phyloP scores from a whole-genome alignment of 1,140 invertebrate genomes.

The Pseudomyrmex flavicornis region DNA sequence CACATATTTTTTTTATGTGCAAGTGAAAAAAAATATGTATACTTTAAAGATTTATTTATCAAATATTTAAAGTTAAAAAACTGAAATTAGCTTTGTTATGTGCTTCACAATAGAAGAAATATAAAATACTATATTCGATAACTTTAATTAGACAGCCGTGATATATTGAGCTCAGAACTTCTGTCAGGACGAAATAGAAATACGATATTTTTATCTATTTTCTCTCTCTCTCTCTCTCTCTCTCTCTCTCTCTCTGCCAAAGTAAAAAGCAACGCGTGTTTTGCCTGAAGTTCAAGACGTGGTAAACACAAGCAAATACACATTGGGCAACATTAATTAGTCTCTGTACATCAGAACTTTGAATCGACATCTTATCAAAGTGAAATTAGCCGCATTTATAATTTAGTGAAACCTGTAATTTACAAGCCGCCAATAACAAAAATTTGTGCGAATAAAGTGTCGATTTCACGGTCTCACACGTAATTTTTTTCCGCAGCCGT shows the following conservation, averaged over 20 bases:
- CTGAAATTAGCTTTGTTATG: conserved; percentile 33
- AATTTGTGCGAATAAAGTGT: background rate
- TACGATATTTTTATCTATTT: background rate
- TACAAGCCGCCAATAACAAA: background rate
- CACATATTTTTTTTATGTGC: background rate
- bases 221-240: background rate
- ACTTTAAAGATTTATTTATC: background rate
- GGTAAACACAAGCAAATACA: conserved; percentile 30
- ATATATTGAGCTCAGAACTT: conserved; percentile 48
- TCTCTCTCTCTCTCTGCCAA: conserved; percentile 30
- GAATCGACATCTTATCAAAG: background rate
- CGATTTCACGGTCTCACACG: background rate
- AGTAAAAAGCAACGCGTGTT: conserved; percentile 26
- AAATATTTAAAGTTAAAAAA: conserved; percentile 36
- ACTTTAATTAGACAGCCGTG: conserved; percentile 47
- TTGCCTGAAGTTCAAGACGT: conserved; percentile 40
- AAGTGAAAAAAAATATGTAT: background rate
- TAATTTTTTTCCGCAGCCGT: background rate
- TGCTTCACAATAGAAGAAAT: conserved; percentile 36
- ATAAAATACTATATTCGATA: conserved; percentile 12
- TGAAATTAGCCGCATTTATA: background rate
- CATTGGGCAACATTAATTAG: conserved; percentile 54
- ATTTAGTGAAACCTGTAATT: conserved; percentile 1
- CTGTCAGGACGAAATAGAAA: conserved; percentile 16
- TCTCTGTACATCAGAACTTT: conserved; percentile 19